Percentiles rank a stretch among this genome's conserved stretches.
phyloP scores from a whole-genome alignment of 1,140 invertebrate genomes.

The Nilaparvata lugens region DNA sequence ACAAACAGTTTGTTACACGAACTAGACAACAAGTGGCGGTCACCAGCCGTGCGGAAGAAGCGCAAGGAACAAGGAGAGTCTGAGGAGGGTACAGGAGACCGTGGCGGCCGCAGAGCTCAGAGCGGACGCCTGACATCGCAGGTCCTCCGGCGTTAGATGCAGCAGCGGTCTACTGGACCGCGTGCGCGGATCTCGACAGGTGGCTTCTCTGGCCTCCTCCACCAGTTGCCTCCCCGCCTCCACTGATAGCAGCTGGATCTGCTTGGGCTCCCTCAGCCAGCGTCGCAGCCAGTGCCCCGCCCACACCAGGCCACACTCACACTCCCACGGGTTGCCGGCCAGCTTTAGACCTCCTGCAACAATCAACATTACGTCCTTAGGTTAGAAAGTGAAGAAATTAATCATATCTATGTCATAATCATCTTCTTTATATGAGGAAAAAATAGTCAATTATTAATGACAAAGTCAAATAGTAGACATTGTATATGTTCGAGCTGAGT shows the following conservation, averaged over 20 bases:
- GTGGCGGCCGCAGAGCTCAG: constrained; percentile 38
- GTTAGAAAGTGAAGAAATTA: too few relatives aligned
- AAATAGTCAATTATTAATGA: too few relatives aligned
- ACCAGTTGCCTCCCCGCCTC: constrained; percentile 41
- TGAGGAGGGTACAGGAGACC: neutral
- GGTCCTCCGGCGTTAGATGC: constrained; percentile 60
- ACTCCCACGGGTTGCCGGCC: constrained; percentile 72
- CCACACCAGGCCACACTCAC: constrained; percentile 83
- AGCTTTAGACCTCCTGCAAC: constrained; percentile 68
- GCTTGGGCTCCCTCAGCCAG: constrained; percentile 70
- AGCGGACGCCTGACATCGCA: constrained; percentile 64
- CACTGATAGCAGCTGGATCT: constrained; percentile 54
- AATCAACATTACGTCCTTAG: constrained; percentile 13
- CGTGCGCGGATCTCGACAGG: constrained; percentile 50
- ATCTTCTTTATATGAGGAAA: too few relatives aligned
- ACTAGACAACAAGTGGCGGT: neutral
- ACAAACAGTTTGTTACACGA: too few relatives aligned
- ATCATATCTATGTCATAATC: too few relatives aligned
- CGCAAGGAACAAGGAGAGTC: neutral
- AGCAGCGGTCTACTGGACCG: constrained; percentile 53
- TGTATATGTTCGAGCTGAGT: too few relatives aligned
- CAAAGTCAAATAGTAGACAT: too few relatives aligned
- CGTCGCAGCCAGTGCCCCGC: constrained; percentile 76
- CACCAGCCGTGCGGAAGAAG: neutral
- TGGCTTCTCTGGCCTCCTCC: constrained; percentile 42